Conservation (phyloP, 2,888 invertebrate genomes). For the Ornithoptera alexandrae region DNA sequence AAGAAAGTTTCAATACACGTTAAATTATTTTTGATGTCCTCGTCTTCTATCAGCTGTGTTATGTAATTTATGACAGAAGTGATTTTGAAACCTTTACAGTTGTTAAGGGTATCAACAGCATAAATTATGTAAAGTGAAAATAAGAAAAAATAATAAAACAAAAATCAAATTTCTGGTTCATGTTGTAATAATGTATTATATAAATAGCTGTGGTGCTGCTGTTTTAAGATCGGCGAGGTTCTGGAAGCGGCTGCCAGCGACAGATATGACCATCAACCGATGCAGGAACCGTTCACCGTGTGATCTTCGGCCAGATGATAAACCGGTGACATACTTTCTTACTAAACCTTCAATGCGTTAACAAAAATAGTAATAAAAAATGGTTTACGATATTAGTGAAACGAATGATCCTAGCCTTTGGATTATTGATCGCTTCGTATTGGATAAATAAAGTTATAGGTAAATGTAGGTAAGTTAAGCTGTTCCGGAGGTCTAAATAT, state of each 20-base stretch:
- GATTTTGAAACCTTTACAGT: not conserved
- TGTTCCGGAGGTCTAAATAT: no score
- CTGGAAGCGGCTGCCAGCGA: slow-evolving; percentile 14
- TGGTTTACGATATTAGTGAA: no score
- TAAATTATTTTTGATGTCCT: no score
- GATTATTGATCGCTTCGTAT: no score
- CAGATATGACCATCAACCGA: slow-evolving; percentile 37
- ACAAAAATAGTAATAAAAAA: no score
- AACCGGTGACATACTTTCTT: slow-evolving; percentile 43
- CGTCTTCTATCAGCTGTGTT: not conserved
- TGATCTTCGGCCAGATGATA: slow-evolving; percentile 44
- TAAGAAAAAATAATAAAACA: slow-evolving; percentile 1
- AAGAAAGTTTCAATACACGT: no score
- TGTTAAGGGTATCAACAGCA: no score
- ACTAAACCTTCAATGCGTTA: no score
- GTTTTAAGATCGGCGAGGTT: slow-evolving; percentile 15
- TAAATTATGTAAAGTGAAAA: slow-evolving; percentile 18
- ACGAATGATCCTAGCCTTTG: no score
- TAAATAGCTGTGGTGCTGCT: slow-evolving; percentile 30
- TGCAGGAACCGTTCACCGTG: slow-evolving; percentile 47
- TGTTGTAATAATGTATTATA: slow-evolving; percentile 32
- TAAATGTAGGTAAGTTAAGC: no score
- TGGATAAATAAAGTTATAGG: no score
- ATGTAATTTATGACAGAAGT: slow-evolving; percentile 9
- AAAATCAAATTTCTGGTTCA: not conserved